Base-by-base conservation (phyloP, 1,140 invertebrate genomes). In the Halictus rubicundus region DNA sequence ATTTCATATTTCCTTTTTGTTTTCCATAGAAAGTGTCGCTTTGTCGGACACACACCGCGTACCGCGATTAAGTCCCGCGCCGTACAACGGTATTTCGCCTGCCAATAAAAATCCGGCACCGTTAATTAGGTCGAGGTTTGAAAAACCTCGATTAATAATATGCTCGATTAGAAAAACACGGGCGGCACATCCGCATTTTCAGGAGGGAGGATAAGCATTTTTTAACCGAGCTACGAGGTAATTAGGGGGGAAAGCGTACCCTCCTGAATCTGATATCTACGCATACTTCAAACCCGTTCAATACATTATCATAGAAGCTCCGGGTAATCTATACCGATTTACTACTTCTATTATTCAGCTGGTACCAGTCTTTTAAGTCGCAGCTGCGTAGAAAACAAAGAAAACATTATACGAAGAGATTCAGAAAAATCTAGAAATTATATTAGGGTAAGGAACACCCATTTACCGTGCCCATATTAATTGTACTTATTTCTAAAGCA, bases 161-260 rank as follows among this genome's bases (percentile, higher is more conserved):
- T 9, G 63, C 74, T 78, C 71, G 61, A 71, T 77, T 78, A n/a
- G 64, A 78, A 66, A 75, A 81, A 66, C 75, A 49, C 46, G 68
- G 68, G 27, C 70, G 66, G 68, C 61, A 80, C 72, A 78, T 81
- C 80, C 80, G 80, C 74, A 81, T 81, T 68, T 81, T 60, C 68
- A 78, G 42, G 49, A 75, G 80, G 80, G 80, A 78, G 68, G 60
- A 46, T 49, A 54, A 65, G 61, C 68, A 71, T 59, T 68, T 81
- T 71, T 81, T 78, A 81, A 81, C 75, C 49, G 39, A 37, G 19
- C 54, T 46, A 77, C 65, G 63, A 60, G 59, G 54, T 70, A 81
- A 78, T 78, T 78, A 81, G 57, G n/a, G 54, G 39, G 68, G 68
- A 70, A 78, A 71, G n/a, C n/a, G 27, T n/a, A 57, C 54, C 54